Percentiles rank a stretch among this genome's conserved stretches.
These are phyloP conservation scores for Hystrix brachyura DNA, from an alignment of 2,113 vertebrate genomes.

Conservation along the genomic window DNA sequence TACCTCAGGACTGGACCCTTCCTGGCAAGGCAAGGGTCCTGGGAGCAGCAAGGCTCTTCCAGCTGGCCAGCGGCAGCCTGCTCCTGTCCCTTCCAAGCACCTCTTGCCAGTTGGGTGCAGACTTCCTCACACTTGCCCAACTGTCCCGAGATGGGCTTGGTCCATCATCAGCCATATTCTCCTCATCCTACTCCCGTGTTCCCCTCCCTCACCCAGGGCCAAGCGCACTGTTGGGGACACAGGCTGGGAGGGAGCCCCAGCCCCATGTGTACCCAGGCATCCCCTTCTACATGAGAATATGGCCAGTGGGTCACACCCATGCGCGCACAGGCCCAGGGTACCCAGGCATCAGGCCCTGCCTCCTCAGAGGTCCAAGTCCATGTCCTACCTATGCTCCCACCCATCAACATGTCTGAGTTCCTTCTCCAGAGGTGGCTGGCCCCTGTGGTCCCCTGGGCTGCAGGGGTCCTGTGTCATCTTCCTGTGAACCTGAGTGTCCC, in stretches of 20 bases:
- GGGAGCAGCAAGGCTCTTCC: not conserved
- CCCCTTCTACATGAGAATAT: not conserved
- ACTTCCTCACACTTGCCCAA: not conserved
- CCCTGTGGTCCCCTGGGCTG: not conserved
- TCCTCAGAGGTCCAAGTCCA: not conserved
- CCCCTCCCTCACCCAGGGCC: not conserved
- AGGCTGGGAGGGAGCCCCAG: not conserved
- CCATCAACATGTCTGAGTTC: not conserved
- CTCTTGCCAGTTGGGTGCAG: conserved; percentile 44
- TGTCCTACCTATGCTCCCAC: too few species aligned
- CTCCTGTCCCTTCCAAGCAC: not conserved
- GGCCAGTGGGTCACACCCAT: not conserved
- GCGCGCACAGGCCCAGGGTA: not conserved
- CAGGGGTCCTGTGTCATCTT: accelerated
- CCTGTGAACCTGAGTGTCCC: not conserved
- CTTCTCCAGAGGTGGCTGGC: not conserved
- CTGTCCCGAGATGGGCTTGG: not conserved
- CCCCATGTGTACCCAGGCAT: accelerated
- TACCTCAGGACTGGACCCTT: not conserved
- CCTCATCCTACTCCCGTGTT: not conserved
- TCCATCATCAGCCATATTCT: not conserved
- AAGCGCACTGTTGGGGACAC: not conserved
- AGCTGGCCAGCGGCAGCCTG: not conserved
- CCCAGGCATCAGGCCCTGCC: not conserved
- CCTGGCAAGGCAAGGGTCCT: not conserved